phyloP scores from a whole-genome alignment of 2,113 vertebrate genomes.

The Lycaon pictus region DNA sequence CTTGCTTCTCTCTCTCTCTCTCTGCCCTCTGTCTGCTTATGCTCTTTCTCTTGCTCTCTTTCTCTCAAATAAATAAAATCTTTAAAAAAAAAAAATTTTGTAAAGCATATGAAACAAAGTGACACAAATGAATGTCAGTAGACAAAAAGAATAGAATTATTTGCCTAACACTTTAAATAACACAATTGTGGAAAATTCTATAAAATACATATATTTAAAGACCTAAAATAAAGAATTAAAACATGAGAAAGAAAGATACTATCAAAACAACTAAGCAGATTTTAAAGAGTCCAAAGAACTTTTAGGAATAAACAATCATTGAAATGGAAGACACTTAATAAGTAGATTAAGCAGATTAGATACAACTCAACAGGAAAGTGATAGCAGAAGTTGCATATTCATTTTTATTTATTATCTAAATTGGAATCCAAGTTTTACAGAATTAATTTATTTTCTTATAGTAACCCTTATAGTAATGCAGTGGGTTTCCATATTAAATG shows the following conservation, averaged over 20 bases:
- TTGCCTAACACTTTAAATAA: conserved; percentile 1
- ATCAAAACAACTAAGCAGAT: conserved; percentile 13
- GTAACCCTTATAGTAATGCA: background rate
- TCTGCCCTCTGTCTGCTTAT: background rate
- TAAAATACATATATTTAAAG: conserved; percentile 14
- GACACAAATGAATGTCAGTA: background rate
- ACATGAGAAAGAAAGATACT: background rate
- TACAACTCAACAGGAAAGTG: background rate
- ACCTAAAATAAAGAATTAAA: conserved; percentile 10
- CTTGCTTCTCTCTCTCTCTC: background rate
- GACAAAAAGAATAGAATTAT: background rate
- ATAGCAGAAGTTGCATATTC: background rate
- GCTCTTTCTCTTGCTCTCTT: background rate
- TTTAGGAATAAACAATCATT: background rate
- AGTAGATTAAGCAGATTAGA: background rate
- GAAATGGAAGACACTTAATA: background rate
- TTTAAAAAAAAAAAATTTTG: background rate
- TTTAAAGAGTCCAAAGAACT: background rate
- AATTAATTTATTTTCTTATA: background rate
- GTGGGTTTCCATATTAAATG: background rate
- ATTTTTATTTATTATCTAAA: background rate
- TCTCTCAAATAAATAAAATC: background rate
- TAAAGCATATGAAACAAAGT: background rate
- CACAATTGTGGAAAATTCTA: background rate
- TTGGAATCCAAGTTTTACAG: background rate